Conservation (phyloP, 2,888 invertebrate genomes). For the Callyntrura guangdongensis region DNA sequence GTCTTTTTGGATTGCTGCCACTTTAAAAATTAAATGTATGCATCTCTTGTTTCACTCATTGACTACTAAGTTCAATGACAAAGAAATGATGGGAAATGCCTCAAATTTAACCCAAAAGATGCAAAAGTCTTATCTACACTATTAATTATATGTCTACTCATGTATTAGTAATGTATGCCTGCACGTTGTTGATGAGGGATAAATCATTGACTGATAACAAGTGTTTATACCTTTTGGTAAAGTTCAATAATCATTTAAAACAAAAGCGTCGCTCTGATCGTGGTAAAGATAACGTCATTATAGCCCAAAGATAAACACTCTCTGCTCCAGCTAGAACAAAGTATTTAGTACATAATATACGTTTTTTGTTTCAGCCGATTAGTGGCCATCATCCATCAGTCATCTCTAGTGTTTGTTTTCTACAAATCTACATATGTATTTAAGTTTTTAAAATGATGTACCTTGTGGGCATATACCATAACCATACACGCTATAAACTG, state of each 20-base stretch:
- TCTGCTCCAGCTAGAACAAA: background rate
- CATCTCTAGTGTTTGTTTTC: background rate
- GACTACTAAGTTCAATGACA: conserved; percentile 3
- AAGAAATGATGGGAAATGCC: background rate
- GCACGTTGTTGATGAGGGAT: background rate
- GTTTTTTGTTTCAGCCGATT: background rate
- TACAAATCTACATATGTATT: background rate
- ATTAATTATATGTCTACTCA: conserved; percentile 9
- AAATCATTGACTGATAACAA: conserved; percentile 75
- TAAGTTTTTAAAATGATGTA: too few species aligned
- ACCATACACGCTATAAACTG: background rate
- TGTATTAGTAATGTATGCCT: background rate
- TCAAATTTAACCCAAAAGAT: conserved; percentile 38
- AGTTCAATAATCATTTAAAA: conserved; percentile 70
- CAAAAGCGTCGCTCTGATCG: conserved; percentile 60
- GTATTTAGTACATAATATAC: background rate
- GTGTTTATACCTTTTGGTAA: background rate
- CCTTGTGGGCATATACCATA: background rate
- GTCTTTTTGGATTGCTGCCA: too few species aligned
- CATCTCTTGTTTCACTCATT: too few species aligned
- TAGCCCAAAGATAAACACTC: conserved; percentile 46
- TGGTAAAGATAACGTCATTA: conserved; percentile 2
- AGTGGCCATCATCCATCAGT: background rate
- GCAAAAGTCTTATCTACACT: conserved; percentile 42
- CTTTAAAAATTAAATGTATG: too few species aligned